These are phyloP conservation scores for Eupeodes corollae DNA, from an alignment of 1,140 invertebrate species.

Conservation along the genomic window DNA sequence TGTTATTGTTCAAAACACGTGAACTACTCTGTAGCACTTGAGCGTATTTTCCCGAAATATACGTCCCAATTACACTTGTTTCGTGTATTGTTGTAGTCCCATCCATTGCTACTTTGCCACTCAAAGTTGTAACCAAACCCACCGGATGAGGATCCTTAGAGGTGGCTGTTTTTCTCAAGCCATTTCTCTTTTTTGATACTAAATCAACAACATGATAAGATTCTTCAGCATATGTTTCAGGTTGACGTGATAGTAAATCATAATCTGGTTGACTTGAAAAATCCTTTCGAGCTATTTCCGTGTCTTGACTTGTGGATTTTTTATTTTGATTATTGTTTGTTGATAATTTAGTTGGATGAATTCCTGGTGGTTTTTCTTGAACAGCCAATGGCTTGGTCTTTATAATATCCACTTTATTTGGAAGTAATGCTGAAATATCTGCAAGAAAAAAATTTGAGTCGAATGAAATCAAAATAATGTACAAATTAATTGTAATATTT, in stretches of 20 bases:
- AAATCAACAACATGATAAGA: conserved; percentile 52
- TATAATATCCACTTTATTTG: conserved; percentile 5
- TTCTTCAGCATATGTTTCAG: conserved; percentile 66
- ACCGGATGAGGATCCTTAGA: conserved; percentile 54
- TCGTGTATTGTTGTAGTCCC: conserved; percentile 74
- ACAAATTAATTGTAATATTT: no score
- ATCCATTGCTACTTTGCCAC: conserved; percentile 70
- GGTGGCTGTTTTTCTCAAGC: conserved; percentile 23
- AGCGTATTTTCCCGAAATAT: conserved; percentile 77
- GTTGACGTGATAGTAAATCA: conserved; percentile 69
- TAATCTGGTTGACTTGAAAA: conserved; percentile 53
- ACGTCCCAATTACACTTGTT: conserved; percentile 78
- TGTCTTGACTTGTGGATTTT: neutral
- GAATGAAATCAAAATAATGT: no score
- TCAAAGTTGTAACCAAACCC: conserved; percentile 66
- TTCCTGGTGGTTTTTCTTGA: conserved; percentile 4
- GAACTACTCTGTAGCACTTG: conserved; percentile 68
- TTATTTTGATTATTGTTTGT: conserved; percentile 10
- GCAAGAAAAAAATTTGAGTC: no score
- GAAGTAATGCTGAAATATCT: no score
- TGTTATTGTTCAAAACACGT: conserved; percentile 39
- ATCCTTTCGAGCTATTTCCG: conserved; percentile 9
- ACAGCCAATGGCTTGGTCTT: conserved; percentile 15
- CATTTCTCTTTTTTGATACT: conserved; percentile 26
- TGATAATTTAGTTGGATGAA: conserved; percentile 13